A percentile compares a stretch with the other conserved stretches of the same genome.
Conservation (phyloP, 1,140 invertebrate species). For the Apis cerana region DNA sequence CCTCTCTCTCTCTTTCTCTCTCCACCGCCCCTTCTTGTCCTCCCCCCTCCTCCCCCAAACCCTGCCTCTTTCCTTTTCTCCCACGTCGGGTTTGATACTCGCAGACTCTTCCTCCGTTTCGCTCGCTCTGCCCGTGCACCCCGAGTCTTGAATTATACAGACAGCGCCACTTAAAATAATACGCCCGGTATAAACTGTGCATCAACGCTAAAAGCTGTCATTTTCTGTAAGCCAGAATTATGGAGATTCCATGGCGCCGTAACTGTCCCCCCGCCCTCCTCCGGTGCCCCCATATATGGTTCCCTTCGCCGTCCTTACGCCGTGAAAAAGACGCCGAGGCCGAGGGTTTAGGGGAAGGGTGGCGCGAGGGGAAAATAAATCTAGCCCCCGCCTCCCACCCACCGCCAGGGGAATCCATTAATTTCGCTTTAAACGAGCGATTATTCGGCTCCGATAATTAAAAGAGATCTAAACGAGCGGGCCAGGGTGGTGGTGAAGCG, state of each 20-base stretch:
- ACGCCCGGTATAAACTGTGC: constrained; percentile 79
- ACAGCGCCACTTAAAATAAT: constrained; percentile 80
- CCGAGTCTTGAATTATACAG: constrained; percentile 77
- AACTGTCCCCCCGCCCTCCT: neutral
- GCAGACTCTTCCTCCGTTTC: neutral
- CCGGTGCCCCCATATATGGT: neutral
- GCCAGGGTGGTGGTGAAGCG: neutral
- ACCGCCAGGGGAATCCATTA: constrained; percentile 23
- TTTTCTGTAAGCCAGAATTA: constrained; percentile 81
- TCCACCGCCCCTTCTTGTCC: constrained; percentile 27
- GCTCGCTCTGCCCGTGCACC: constrained; percentile 41
- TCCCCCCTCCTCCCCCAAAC: constrained; percentile 3
- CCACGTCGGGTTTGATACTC: constrained; percentile 10
- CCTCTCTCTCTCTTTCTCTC: constrained; percentile 22
- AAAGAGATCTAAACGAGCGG: constrained; percentile 18
- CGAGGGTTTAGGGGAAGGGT: constrained; percentile 1
- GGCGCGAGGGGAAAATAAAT: constrained; percentile 38
- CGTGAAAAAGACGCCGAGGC: constrained; percentile 22
- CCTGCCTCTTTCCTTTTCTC: constrained; percentile 16
- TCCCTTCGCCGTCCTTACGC: neutral
- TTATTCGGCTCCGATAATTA: constrained; percentile 45
- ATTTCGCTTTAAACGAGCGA: constrained; percentile 41
- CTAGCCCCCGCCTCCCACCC: neutral
- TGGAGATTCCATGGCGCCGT: constrained; percentile 72
- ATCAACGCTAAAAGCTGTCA: constrained; percentile 81